Percentiles rank a stretch among this genome's conserved stretches.
Evolutionary conservation across 2,888 invertebrate genomes (phyloP).

Genomic region (Gymnoscelis rufifasciata): DNA sequence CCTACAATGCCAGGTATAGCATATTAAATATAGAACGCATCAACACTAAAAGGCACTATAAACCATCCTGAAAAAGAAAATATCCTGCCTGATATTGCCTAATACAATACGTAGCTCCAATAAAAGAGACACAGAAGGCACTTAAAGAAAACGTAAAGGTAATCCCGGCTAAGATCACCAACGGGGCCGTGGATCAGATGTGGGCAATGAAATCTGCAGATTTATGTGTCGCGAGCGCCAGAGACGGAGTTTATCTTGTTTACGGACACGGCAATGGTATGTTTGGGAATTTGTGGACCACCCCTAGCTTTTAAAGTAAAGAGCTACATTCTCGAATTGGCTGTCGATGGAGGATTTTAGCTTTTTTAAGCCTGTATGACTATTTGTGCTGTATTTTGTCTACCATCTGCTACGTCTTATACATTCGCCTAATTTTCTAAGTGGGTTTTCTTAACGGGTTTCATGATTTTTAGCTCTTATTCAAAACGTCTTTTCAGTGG

Average conservation of each 20-base stretch:
- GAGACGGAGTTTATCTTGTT: slow-evolving; percentile 57
- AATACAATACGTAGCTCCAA: slow-evolving; percentile 11
- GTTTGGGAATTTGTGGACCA: slow-evolving; percentile 21
- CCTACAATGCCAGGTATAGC: too few species aligned
- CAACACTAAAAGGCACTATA: background rate
- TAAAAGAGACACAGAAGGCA: slow-evolving; percentile 20
- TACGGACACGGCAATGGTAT: slow-evolving; percentile 45
- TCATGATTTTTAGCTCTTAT: too few species aligned
- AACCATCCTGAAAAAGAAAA: background rate
- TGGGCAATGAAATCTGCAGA: slow-evolving; percentile 55
- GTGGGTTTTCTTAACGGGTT: too few species aligned
- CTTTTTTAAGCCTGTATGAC: background rate
- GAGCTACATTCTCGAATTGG: slow-evolving; percentile 6
- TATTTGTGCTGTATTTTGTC: too few species aligned
- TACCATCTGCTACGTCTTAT: too few species aligned
- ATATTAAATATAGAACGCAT: too few species aligned
- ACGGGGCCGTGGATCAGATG: slow-evolving; percentile 42
- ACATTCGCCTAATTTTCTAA: too few species aligned
- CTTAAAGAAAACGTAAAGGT: slow-evolving; percentile 36
- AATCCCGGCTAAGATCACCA: slow-evolving; percentile 41
- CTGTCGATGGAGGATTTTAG: background rate
- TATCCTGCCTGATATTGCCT: background rate
- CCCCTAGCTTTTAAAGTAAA: slow-evolving; percentile 14
- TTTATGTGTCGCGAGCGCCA: slow-evolving; percentile 49
- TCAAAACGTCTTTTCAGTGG: too few species aligned